Base-by-base conservation (phyloP, 1,140 invertebrate genomes). In the Rhysida immarginata region DNA sequence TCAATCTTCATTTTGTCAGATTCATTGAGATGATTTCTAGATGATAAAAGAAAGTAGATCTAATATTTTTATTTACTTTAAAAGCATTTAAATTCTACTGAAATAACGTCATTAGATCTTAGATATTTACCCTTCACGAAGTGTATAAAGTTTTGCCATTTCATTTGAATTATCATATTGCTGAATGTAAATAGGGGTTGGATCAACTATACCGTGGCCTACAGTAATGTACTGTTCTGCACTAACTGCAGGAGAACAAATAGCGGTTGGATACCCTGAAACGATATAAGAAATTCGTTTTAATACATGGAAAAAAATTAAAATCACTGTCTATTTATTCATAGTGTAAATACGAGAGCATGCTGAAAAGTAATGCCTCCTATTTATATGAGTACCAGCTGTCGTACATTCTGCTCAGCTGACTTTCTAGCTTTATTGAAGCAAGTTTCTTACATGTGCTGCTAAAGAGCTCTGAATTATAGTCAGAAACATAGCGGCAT, bases 1-100 rank as follows among this genome's bases (percentile, higher is more conserved):
- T 81, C 79, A 52, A 78, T 71, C 62, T 79, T 79, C 42, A 81
- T 75, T 61, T 75, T 74, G 54, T 81, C 78, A 2, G 78, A 79
- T 58, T 81, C 79, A 56, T 18, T 56, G 11, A 77, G 25, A 45
- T 55, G 26, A 44, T 49, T 59, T 26, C 53, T 41, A 41, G 52
- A 53, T n/a, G 29, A 5, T 35, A 35, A 35, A 35, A 8, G 16
- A 35, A 35, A 35, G 16, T 35, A 8, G 29, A 35, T 16, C 29
- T 8, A 35, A 35, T 8, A 35, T 8, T 35, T 8, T 8, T 35
- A 8, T 35, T 35, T 35, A 35, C 16, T 16, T 8, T 5, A 35
- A 35, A 35, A 35, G 5, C 16, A 8, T 16, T 35, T 35, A 35
- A 35, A 8, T 16, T 35, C 29, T 35, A 16, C 29, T n/a, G n/a